Evolutionary conservation across 1,140 invertebrate genomes (phyloP).

Genomic region (Dryas iulia): DNA sequence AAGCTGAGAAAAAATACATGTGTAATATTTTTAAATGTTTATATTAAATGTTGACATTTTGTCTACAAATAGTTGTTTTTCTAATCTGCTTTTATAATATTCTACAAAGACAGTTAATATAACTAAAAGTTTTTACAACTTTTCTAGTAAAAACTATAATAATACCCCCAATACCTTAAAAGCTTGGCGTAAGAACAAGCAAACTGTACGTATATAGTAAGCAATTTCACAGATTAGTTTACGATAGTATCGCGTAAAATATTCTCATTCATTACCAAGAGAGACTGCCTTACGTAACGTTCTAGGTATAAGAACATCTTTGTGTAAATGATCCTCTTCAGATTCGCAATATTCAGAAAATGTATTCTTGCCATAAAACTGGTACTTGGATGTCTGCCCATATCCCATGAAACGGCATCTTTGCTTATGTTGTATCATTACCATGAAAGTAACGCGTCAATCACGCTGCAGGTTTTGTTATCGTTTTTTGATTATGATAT

Average conservation of each 20-base stretch:
- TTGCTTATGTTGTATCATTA: constrained; percentile 29
- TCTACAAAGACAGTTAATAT: not conserved
- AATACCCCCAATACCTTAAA: not conserved
- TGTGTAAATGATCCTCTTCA: constrained; percentile 17
- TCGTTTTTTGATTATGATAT: not conserved
- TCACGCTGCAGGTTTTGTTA: not conserved
- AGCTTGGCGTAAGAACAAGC: not conserved
- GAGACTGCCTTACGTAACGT: constrained; percentile 8
- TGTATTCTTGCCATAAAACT: constrained; percentile 22
- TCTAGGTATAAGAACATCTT: constrained; percentile 5
- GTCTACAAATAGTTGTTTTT: too few species aligned
- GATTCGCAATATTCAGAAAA: constrained; percentile 23
- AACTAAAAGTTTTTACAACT: not conserved
- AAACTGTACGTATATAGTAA: constrained; percentile 10
- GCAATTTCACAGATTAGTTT: constrained; percentile 15
- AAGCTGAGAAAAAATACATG: too few species aligned
- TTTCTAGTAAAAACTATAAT: not conserved
- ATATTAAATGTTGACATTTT: too few species aligned
- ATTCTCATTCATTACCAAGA: not conserved
- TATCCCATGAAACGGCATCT: constrained; percentile 22
- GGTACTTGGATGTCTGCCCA: constrained; percentile 26
- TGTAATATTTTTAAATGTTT: too few species aligned
- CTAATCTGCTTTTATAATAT: not conserved
- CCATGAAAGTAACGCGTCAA: constrained; percentile 13
- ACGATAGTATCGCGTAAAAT: constrained; percentile 13